phyloP scores from a whole-genome alignment of 2,888 invertebrate species.

The Tholera decimalis region DNA sequence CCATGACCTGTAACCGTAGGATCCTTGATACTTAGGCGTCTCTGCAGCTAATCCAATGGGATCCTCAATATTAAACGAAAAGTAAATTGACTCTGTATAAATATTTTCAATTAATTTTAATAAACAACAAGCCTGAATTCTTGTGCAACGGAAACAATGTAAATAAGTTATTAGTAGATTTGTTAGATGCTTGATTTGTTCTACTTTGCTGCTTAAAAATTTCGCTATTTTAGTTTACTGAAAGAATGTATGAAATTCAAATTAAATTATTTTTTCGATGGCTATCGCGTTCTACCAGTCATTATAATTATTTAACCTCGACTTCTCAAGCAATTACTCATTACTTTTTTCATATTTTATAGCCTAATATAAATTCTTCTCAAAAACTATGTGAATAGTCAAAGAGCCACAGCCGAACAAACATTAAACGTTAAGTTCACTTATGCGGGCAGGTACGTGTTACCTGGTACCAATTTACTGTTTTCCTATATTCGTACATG shows the following conservation, averaged over 20 bases:
- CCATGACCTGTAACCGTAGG: slow-evolving; percentile 14
- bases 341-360: background rate
- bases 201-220: background rate
- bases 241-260: slow-evolving; percentile 8
- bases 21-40: slow-evolving; percentile 8
- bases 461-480: slow-evolving; percentile 16
- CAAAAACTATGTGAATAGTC: background rate
- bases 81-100: slow-evolving; percentile 10
- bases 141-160: background rate
- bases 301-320: slow-evolving; percentile 22
- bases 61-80: slow-evolving; percentile 39
- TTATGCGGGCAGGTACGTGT: background rate
- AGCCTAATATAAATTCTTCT: background rate
- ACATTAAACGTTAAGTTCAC: background rate
- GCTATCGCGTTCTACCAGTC: background rate
- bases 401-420: background rate
- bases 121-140: background rate
- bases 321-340: background rate
- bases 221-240: background rate
- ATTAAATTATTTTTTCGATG: slow-evolving; percentile 20
- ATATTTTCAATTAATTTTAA: slow-evolving; percentile 9
- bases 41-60: background rate
- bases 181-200: slow-evolving; percentile 1
- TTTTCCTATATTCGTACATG: background rate
- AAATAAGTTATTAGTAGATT: slow-evolving; percentile 11